Percentiles rank a stretch among this genome's conserved stretches.
Evolutionary conservation across 2,797 vertebrate species (phyloP).

Genomic region (Leptodactylus fallax): DNA sequence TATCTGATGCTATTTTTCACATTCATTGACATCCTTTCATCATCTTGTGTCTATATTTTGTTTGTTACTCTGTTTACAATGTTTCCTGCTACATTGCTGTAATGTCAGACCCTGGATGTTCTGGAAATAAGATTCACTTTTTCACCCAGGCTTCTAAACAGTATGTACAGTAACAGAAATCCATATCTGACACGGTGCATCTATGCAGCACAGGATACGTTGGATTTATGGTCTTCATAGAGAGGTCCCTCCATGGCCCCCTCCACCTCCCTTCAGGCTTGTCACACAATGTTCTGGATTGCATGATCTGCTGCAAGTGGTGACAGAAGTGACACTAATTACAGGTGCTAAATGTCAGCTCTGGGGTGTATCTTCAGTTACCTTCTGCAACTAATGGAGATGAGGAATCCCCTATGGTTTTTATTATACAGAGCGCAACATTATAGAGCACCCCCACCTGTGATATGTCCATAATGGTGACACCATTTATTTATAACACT

Average conservation of each 20-base stretch:
- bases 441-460: neutral
- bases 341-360: conserved; percentile 54
- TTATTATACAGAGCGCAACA: neutral
- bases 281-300: conserved; percentile 38
- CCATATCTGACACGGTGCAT: neutral
- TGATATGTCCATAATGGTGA: neutral
- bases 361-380: conserved; percentile 41
- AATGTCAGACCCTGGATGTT: neutral
- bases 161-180: neutral
- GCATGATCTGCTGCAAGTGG: conserved; percentile 8
- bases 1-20: too few species aligned
- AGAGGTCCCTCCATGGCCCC: neutral
- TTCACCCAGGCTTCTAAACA: neutral
- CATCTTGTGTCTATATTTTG: too few species aligned
- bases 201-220: neutral
- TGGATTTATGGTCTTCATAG: neutral
- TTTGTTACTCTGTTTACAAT: too few species aligned
- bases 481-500: neutral
- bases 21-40: too few species aligned
- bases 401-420: neutral
- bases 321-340: conserved; percentile 50
- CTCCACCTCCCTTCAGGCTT: neutral
- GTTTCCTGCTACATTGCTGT: too few species aligned
- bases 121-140: neutral
- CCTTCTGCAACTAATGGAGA: neutral